Percentiles rank a stretch among this genome's conserved stretches.
These are phyloP conservation scores for Cephus runcator DNA, from an alignment of 2,888 invertebrate genomes.

Conservation along the genomic window DNA sequence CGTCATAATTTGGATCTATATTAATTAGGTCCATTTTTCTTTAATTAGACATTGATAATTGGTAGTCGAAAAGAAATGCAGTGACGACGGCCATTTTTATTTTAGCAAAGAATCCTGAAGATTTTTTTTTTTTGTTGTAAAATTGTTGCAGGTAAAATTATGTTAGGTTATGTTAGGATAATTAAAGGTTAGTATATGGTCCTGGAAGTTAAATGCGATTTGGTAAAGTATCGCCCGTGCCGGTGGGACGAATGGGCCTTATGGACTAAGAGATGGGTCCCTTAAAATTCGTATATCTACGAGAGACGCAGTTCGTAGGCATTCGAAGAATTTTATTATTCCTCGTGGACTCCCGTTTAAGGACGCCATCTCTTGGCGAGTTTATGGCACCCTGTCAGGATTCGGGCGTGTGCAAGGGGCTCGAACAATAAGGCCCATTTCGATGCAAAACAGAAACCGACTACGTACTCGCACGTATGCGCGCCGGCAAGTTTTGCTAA, in stretches of 20 bases:
- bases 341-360: conserved; percentile 39
- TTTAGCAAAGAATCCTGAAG: no score
- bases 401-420: conserved; percentile 44
- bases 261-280: background rate
- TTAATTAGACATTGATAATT: no score
- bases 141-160: no score
- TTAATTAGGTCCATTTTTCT: no score
- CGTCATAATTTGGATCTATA: no score
- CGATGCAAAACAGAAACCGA: conserved; percentile 46
- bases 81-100: no score
- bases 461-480: background rate
- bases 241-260: background rate
- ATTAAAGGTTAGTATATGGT: background rate
- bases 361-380: conserved; percentile 41
- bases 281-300: background rate
- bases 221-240: background rate
- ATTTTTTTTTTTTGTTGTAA: no score
- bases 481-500: background rate
- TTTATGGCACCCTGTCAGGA: conserved; percentile 50
- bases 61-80: no score
- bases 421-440: conserved; percentile 54
- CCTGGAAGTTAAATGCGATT: background rate
- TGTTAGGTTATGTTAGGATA: background rate
- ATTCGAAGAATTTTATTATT: conserved; percentile 33
- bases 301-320: background rate